phyloP scores from a whole-genome alignment of 2,888 invertebrate species.

The Apantesis nais region DNA sequence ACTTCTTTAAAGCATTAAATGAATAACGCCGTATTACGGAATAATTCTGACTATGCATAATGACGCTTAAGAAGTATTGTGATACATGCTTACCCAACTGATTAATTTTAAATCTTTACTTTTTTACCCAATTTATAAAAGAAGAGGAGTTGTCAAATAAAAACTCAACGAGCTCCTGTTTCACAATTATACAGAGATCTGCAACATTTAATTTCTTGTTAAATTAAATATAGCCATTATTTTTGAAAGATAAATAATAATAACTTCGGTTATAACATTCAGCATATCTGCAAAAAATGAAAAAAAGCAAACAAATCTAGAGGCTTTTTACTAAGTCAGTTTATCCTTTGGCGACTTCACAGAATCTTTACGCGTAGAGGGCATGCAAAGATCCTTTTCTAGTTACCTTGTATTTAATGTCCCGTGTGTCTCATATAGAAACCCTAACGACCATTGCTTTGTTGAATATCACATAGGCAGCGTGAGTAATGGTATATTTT shows the following conservation, averaged over 20 bases:
- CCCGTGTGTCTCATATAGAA: neutral
- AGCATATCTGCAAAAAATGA: neutral
- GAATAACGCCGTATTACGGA: neutral
- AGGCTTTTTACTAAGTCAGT: neutral
- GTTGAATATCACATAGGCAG: neutral
- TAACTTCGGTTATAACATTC: neutral
- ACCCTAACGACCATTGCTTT: neutral
- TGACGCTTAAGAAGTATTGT: neutral
- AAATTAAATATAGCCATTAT: too few relatives aligned
- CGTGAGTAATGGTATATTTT: neutral
- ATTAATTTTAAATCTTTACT: too few relatives aligned
- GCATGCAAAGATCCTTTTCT: slow-evolving; percentile 3
- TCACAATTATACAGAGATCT: too few relatives aligned
- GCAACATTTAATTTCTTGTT: neutral
- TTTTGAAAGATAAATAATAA: neutral
- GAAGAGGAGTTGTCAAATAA: too few relatives aligned
- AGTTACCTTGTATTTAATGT: neutral
- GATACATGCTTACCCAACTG: neutral
- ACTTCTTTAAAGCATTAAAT: neutral
- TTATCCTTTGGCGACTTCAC: neutral
- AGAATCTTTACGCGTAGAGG: neutral
- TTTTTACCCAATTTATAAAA: too few relatives aligned
- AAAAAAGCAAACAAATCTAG: neutral
- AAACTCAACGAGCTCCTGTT: too few relatives aligned
- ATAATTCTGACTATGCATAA: too few relatives aligned